Evolutionary conservation across 1,140 invertebrate species (phyloP).

Genomic region (Prorops nasuta): DNA sequence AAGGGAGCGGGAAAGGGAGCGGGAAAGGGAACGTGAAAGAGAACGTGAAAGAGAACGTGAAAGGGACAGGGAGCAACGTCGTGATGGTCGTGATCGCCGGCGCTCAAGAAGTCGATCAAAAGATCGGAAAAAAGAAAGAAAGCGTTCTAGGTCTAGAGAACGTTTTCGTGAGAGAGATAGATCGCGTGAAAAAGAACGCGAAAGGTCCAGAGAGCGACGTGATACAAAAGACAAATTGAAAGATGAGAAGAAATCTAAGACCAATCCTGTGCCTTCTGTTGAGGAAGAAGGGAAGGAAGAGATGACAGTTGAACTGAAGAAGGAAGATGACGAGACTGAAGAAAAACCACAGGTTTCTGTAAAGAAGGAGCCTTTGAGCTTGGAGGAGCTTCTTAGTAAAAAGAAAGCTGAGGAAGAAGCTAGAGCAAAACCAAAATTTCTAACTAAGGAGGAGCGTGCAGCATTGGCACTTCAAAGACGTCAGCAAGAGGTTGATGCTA

Average conservation of each 20-base stretch:
- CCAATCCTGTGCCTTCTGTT: conserved; percentile 33
- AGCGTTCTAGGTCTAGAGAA: conserved; percentile 39
- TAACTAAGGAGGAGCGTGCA: conserved; percentile 93
- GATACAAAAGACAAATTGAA: conserved; percentile 48
- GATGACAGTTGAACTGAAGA: conserved; percentile 47
- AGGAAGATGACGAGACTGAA: conserved; percentile 49
- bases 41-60: conserved; percentile 50
- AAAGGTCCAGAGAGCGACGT: conserved; percentile 40
- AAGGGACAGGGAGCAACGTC: conserved; percentile 33
- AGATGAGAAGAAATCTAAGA: conserved; percentile 49
- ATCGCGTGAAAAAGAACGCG: conserved; percentile 43
- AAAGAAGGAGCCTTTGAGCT: conserved; percentile 88
- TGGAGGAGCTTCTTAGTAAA: conserved; percentile 94
- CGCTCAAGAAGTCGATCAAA: conserved; percentile 37
- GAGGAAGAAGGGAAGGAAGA: conserved; percentile 57
- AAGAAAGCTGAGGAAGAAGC: conserved; percentile 96
- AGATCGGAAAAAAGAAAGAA: conserved; percentile 44
- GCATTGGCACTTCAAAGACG: conserved; percentile 84
- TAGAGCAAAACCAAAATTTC: conserved; percentile 91
- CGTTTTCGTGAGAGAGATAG: conserved; percentile 36
- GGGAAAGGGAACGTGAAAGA: conserved; percentile 44
- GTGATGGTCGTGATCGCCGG: conserved; percentile 42
- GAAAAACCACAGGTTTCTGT: conserved; percentile 44
- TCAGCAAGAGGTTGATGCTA: conserved; percentile 78
- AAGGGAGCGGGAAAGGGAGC: too few relatives aligned